These are phyloP conservation scores for Pachyseris speciosa DNA, from an alignment of 64 coral and sea anemone genomes.

Conservation along the genomic window DNA sequence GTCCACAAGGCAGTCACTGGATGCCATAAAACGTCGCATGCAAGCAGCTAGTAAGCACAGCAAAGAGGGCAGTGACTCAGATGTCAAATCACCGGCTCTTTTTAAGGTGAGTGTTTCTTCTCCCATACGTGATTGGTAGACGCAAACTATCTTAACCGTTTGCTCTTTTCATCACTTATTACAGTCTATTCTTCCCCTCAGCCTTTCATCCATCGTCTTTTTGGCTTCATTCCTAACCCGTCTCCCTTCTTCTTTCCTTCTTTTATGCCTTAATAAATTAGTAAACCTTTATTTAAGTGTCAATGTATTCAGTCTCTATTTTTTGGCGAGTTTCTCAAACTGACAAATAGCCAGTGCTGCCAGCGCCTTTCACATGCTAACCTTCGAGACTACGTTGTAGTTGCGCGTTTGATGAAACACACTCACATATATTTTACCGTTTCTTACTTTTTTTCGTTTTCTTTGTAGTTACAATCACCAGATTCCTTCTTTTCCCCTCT, in stretches of 20 bases:
- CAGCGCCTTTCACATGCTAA: too few species aligned
- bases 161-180: background rate
- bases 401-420: too few species aligned
- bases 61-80: slow-evolving; percentile 21
- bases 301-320: too few species aligned
- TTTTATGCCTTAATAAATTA: background rate
- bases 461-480: background rate
- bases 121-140: background rate
- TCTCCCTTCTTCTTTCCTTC: background rate
- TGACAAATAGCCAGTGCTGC: too few species aligned
- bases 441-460: background rate
- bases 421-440: too few species aligned
- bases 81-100: slow-evolving; percentile 34
- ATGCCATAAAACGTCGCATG: slow-evolving; percentile 69
- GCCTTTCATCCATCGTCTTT: background rate
- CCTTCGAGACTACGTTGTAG: too few species aligned
- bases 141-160: background rate
- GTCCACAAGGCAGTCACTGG: slow-evolving; percentile 53
- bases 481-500: background rate
- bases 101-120: slow-evolving; percentile 41
- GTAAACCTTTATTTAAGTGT: too few species aligned
- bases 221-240: background rate
- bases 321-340: too few species aligned
- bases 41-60: slow-evolving; percentile 62
- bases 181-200: background rate